These are phyloP conservation scores for Theonella swinhoei DNA, from an alignment of 37 sponge, comb jelly and placozoan genomes.

Conservation along the genomic window DNA sequence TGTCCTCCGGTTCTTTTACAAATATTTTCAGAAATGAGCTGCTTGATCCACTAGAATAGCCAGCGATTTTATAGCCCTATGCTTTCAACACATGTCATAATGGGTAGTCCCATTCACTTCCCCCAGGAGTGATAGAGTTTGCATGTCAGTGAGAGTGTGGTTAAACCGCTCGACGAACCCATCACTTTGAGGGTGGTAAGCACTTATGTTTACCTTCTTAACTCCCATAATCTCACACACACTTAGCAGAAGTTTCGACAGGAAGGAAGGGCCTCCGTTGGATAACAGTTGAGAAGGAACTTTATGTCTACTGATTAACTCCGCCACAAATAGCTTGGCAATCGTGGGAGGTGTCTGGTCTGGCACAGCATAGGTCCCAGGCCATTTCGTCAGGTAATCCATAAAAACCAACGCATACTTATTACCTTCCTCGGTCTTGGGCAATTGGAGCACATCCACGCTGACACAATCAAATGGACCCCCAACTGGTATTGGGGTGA, in stretches of 20 bases:
- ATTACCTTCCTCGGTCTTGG: background rate
- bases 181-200: constrained; percentile 18
- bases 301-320: background rate
- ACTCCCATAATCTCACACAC: background rate
- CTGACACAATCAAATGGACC: constrained; percentile 10
- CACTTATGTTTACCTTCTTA: constrained; percentile 8
- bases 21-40: too few relatives aligned
- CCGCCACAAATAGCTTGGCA: background rate
- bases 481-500: background rate
- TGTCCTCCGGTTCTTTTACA: too few relatives aligned
- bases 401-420: background rate
- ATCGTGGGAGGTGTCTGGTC: background rate
- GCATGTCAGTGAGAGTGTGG: too few relatives aligned
- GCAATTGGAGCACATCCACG: background rate
- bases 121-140: too few relatives aligned
- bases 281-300: background rate
- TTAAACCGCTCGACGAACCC: background rate
- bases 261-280: too few relatives aligned
- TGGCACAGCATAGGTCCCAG: background rate
- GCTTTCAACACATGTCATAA: too few relatives aligned
- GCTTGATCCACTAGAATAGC: too few relatives aligned
- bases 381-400: constrained; percentile 15
- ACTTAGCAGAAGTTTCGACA: background rate
- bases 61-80: too few relatives aligned
- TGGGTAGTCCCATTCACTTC: too few relatives aligned